Evolutionary conservation across 92 coral and sea anemone species (phyloP), one percentile per base, ranked within the genome.

Genomic region (Micromussa lordhowensis): DNA sequence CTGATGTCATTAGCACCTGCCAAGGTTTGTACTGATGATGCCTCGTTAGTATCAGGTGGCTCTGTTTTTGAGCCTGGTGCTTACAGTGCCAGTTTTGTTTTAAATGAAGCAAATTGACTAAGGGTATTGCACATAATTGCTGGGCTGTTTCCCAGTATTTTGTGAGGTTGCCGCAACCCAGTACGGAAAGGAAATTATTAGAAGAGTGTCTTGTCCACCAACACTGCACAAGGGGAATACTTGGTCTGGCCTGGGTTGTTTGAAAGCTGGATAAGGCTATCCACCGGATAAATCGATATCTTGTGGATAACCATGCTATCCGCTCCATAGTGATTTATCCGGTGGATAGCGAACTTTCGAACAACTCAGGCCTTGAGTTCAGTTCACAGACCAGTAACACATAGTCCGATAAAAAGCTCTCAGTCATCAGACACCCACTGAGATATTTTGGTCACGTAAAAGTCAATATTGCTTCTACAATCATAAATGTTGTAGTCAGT

Each of bases 1-100:
- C 79, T 93, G 15, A 88, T 82, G 90, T 96, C 98, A 29, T 90
- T 98, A 57, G 91, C 94, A 2, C 98, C 98, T 28, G 76, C 95
- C 2, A 88, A 94, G 98, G 99, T 96, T 58, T 22, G 90, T 29
- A 30, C 22, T n/a, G n/a, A n/a, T n/a, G n/a, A n/a, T n/a, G n/a
- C n/a, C n/a, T n/a, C 48, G 3, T 1, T 9, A 40, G 4, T 40
- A 4, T 58, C 64, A 19, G 8, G 64, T 58, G 19, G 19, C 24
- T 58, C 22, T 58, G 64, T 58, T 58, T 5, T 5, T 19, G 64
- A 57, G 63, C 63, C 63, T 19, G 12, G 51, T 44, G 51, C 51
- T 44, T 44, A 5, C 51, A 7, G 51, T 1, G 51, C 51, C 51
- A 44, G 51, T 44, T 44, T 44, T 13, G n/a, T 5, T 13, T 8